Evolutionary conservation across 2,888 invertebrate genomes (phyloP), one percentile per base, ranked within the genome.

Genomic region (Rhopalosiphum nymphaeae): DNA sequence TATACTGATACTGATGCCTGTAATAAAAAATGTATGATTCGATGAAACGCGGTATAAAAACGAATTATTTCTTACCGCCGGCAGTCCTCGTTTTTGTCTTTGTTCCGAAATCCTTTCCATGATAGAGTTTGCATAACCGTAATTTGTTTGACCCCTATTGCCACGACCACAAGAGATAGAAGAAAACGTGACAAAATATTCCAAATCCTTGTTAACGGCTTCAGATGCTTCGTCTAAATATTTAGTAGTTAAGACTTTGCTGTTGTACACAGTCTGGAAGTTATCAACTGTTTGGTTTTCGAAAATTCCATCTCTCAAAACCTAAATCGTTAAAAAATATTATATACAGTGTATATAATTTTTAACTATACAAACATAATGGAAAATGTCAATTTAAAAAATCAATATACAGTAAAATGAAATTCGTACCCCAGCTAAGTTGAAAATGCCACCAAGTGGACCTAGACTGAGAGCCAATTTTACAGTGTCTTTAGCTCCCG

Each of bases 131-230:
- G 94, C 94, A n/a, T 94, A 91, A 56, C 94, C 95, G 61, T 95
- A 95, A 90, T 95, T 95, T 0, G 95, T 94, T 53, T 95, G 95
- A 0, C 95, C 95, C 26, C 91, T 61, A 92, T 95, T 95, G 7
- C 95, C 95, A 29, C 94, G 78, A 13, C 95, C 95, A 56, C 95
- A 92, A 25, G 95, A 90, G 29, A 95, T 93, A 3, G 95, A 95
- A 2, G 95, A 95, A 89, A 95, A 95, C 25, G 95, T 94, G 2
- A 95, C 95, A n/a, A 95, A 95, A 85, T 95, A 92, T 25, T 94
- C 94, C 53, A 95, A 90, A 53, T 91, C 87, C 3, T 89, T 89
- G 44, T 93, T 93, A 49, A 87, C 56, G 0, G 42, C 85, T 61
- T 94, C 87, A 3, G 94, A 94, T 3, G 91, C 89, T 93, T 91